A percentile compares a stretch with the other conserved stretches of the same genome.
Evolutionary conservation across 2,113 vertebrate species (phyloP).

Genomic region (Pithys albifrons): DNA sequence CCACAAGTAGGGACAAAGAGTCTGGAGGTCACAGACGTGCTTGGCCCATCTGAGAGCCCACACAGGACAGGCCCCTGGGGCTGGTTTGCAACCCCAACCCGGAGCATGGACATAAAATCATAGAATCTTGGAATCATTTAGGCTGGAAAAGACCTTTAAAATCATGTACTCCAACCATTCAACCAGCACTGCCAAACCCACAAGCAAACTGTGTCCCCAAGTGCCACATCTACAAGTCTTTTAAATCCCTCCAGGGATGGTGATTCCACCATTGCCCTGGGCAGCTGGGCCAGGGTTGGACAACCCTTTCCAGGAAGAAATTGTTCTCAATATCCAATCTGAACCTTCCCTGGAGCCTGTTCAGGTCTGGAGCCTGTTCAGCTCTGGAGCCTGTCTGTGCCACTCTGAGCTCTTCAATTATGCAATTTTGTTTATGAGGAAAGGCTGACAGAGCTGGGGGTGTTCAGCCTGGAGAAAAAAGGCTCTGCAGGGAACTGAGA

Average conservation of each 20-base stretch:
- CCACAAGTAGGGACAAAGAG: not conserved
- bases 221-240: not conserved
- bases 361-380: fast-evolving
- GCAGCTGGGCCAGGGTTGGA: not conserved
- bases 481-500: not conserved
- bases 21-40: not conserved
- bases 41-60: not conserved
- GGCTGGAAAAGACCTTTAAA: not conserved
- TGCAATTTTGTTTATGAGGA: not conserved
- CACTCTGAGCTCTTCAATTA: fast-evolving
- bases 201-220: not conserved
- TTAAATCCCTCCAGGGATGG: not conserved
- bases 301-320: not conserved
- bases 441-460: not conserved
- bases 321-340: not conserved
- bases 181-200: not conserved
- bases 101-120: not conserved
- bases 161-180: not conserved
- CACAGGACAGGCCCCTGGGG: fast-evolving
- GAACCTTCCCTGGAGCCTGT: fast-evolving
- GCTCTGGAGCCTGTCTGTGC: not conserved
- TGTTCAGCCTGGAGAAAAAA: not conserved
- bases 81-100: not conserved
- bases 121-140: not conserved
- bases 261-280: not conserved